phyloP scores from a whole-genome alignment of 2,888 invertebrate species.

The Labia minor region DNA sequence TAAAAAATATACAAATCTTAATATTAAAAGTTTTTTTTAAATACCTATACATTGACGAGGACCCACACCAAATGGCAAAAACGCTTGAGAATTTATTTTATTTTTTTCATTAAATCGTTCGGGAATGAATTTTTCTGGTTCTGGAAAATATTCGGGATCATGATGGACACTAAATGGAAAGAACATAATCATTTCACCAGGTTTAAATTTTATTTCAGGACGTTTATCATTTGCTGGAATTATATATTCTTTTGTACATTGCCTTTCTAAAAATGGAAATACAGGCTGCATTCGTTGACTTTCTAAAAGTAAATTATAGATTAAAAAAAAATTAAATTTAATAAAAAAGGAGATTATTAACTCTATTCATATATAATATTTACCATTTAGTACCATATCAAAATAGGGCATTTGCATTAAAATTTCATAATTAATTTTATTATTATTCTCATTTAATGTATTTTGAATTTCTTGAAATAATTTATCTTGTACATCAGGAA shows the following conservation, averaged over 20 bases:
- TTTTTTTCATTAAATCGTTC: slow-evolving; percentile 29
- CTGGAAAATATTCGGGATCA: slow-evolving; percentile 29
- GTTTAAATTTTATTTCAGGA: slow-evolving; percentile 24
- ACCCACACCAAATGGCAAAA: slow-evolving; percentile 28
- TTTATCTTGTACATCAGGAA: too few relatives aligned
- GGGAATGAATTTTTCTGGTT: slow-evolving; percentile 31
- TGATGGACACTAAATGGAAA: slow-evolving; percentile 28
- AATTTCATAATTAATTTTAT: too few relatives aligned
- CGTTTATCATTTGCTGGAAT: slow-evolving; percentile 26
- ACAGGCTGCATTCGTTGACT: slow-evolving; percentile 22
- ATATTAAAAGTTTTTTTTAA: too few relatives aligned
- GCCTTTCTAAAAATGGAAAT: slow-evolving; percentile 16
- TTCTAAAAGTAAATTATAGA: slow-evolving; percentile 20
- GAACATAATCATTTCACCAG: slow-evolving; percentile 27
- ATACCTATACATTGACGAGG: too few relatives aligned
- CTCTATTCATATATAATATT: too few relatives aligned
- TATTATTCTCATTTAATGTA: too few relatives aligned
- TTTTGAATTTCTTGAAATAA: too few relatives aligned
- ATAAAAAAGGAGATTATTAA: too few relatives aligned
- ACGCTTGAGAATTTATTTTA: slow-evolving; percentile 27
- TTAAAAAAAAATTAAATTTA: too few relatives aligned
- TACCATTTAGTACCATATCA: too few relatives aligned
- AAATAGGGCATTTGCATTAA: too few relatives aligned
- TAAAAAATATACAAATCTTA: too few relatives aligned
- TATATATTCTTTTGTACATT: slow-evolving; percentile 25